phyloP scores from a whole-genome alignment of 2,113 vertebrate species.

The Urocitellus parryii region DNA sequence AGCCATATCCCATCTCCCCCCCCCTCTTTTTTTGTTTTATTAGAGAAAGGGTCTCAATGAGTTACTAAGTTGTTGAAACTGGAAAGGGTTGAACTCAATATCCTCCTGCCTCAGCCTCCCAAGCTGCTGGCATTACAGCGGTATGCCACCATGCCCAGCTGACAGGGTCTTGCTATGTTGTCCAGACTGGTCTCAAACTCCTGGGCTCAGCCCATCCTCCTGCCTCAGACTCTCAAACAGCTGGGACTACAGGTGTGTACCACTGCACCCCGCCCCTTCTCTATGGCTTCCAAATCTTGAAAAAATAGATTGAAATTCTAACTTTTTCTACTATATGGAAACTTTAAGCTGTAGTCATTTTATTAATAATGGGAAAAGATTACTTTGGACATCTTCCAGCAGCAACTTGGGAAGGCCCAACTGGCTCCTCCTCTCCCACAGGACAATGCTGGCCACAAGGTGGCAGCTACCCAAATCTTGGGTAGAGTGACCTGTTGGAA shows the following conservation, averaged over 20 bases:
- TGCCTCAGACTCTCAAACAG: background rate
- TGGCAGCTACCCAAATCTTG: background rate
- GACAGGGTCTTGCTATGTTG: background rate
- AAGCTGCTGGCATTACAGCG: too few species aligned
- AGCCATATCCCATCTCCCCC: background rate
- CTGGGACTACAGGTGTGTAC: background rate
- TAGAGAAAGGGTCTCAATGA: too few species aligned
- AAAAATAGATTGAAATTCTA: background rate
- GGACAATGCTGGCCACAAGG: background rate
- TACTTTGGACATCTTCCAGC: background rate
- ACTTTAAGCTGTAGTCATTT: background rate
- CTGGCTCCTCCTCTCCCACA: background rate
- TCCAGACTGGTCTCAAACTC: background rate
- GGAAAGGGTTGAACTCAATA: too few species aligned
- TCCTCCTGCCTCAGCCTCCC: too few species aligned
- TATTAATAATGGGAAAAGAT: background rate
- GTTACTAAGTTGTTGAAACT: too few species aligned
- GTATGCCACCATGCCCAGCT: too few species aligned
- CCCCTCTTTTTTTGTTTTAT: rapidly evolving
- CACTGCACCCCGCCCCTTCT: background rate
- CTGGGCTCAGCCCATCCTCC: background rate
- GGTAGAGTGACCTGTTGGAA: background rate
- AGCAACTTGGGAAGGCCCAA: background rate
- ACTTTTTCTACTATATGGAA: background rate
- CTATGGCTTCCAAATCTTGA: constrained; percentile 24